Conservation (phyloP, 2,888 invertebrate genomes). For the Sarcophaga carnaria region DNA sequence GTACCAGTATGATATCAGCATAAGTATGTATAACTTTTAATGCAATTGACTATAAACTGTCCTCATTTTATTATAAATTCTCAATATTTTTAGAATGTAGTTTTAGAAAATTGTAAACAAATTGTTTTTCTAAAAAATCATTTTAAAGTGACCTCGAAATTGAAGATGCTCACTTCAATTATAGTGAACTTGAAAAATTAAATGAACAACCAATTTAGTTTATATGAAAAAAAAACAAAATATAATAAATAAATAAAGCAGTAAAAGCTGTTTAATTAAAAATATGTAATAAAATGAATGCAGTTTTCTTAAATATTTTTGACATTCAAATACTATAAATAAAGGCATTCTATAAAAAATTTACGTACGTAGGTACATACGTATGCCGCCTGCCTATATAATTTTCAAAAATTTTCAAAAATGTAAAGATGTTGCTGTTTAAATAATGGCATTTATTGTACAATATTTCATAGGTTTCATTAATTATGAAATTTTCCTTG, state of each 20-base stretch:
- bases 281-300: background rate
- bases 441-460: background rate
- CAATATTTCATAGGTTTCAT: conserved; percentile 48
- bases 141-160: conserved; percentile 46
- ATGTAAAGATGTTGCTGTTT: conserved; percentile 30
- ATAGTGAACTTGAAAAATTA: conserved; percentile 57
- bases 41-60: background rate
- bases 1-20: background rate
- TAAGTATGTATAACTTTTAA: background rate
- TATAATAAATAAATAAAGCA: too few relatives aligned
- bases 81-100: background rate
- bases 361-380: too few relatives aligned
- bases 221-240: background rate
- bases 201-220: conserved; percentile 17
- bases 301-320: background rate
- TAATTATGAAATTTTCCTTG: conserved; percentile 62
- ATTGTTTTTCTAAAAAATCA: background rate
- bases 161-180: conserved; percentile 55
- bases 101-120: background rate
- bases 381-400: background rate
- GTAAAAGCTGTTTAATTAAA: conserved; percentile 14
- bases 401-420: background rate
- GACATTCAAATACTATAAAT: conserved; percentile 35
- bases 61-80: background rate
- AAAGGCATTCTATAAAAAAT: conserved; percentile 30